phyloP scores from a whole-genome alignment of 2,888 invertebrate genomes.

The Iphiclides podalirius region DNA sequence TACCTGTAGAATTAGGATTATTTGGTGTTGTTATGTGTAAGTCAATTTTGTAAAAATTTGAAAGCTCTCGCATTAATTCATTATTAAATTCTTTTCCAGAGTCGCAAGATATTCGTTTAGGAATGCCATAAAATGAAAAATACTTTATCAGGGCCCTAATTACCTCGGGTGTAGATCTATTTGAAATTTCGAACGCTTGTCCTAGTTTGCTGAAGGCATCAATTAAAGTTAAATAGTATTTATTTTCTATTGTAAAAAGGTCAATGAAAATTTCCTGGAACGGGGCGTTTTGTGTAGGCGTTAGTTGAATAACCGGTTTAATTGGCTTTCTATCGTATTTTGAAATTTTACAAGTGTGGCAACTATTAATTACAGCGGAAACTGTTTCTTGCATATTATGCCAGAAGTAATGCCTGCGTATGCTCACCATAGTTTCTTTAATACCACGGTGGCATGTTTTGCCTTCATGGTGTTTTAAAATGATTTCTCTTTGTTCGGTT shows the following conservation, averaged over 20 bases:
- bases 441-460: constrained; percentile 23
- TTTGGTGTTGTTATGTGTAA: constrained; percentile 32
- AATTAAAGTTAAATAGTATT: background rate
- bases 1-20: constrained; percentile 15
- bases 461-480: constrained; percentile 20
- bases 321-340: constrained; percentile 27
- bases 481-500: constrained; percentile 20
- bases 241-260: background rate
- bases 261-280: background rate
- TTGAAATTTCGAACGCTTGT: background rate
- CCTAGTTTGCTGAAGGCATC: constrained; percentile 4
- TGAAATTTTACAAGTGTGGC: constrained; percentile 30
- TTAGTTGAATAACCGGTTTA: constrained; percentile 8
- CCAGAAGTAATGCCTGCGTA: constrained; percentile 20
- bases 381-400: constrained; percentile 25
- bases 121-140: constrained; percentile 29
- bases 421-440: constrained; percentile 11
- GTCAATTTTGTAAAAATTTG: constrained; percentile 30
- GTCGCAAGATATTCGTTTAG: constrained; percentile 31
- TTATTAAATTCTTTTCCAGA: constrained; percentile 39
- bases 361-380: constrained; percentile 28
- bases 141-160: constrained; percentile 27
- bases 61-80: background rate
- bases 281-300: background rate
- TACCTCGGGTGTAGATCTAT: constrained; percentile 10